Percentiles rank a stretch among this genome's conserved stretches.
phyloP scores from a whole-genome alignment of 2,888 invertebrate species.

The Calameuta filiformis region DNA sequence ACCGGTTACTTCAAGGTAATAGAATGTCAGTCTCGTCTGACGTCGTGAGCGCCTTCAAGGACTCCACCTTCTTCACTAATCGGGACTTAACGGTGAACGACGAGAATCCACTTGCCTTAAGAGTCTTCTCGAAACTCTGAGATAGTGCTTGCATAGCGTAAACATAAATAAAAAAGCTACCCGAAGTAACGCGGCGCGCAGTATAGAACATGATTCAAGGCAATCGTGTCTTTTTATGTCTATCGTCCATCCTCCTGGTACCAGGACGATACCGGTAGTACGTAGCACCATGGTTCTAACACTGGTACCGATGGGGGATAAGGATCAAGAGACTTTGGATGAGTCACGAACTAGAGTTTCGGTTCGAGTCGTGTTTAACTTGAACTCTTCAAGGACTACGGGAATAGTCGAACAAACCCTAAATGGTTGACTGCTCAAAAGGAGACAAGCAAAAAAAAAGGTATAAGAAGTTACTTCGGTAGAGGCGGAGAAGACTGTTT shows the following conservation, averaged over 20 bases:
- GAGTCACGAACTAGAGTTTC: neutral
- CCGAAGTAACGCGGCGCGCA: neutral
- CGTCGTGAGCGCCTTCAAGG: neutral
- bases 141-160: neutral
- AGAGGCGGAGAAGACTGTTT: neutral
- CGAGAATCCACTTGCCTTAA: neutral
- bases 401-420: neutral
- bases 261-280: neutral
- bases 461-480: neutral
- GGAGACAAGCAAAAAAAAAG: neutral
- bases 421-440: neutral
- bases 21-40: constrained; percentile 4
- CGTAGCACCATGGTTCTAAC: neutral
- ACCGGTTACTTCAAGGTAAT: constrained; percentile 1
- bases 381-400: neutral
- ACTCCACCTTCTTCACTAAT: neutral
- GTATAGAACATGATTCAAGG: neutral
- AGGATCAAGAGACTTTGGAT: neutral
- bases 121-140: neutral
- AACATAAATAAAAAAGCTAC: neutral
- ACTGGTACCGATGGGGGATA: neutral
- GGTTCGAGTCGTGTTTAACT: neutral
- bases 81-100: constrained; percentile 12
- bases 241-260: neutral
- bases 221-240: neutral